Evolutionary conservation across 2,888 invertebrate species (phyloP).

Genomic region (Odontocerum albicorne): DNA sequence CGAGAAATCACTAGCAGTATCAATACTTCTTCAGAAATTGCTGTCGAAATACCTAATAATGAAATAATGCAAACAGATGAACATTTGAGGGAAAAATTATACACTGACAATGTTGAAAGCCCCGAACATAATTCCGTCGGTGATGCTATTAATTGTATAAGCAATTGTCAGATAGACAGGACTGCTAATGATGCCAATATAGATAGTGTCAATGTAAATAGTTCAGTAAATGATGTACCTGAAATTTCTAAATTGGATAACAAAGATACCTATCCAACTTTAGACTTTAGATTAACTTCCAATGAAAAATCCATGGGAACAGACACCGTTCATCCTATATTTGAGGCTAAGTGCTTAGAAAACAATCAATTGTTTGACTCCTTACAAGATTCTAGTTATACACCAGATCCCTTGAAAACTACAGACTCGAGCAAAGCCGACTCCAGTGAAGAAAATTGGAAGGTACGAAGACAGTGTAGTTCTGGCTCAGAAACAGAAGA

Average conservation of each 20-base stretch:
- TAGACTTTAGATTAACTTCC: slow-evolving; percentile 34
- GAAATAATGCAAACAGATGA: slow-evolving; percentile 7
- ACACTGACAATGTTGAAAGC: background rate
- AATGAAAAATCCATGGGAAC: slow-evolving; percentile 3
- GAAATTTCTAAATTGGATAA: slow-evolving; percentile 23
- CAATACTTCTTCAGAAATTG: background rate
- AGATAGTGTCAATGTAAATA: slow-evolving; percentile 26
- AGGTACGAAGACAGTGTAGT: slow-evolving; percentile 41
- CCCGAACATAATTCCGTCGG: slow-evolving; percentile 7
- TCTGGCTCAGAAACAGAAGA: slow-evolving; percentile 66
- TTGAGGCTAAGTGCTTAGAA: slow-evolving; percentile 19
- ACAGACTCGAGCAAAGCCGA: slow-evolving; percentile 9
- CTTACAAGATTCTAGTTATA: slow-evolving; percentile 34
- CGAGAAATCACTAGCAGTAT: slow-evolving; percentile 42
- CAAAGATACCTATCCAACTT: slow-evolving; percentile 28
- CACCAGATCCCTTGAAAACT: slow-evolving; percentile 19
- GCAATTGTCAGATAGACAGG: slow-evolving; percentile 11
- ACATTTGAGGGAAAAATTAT: slow-evolving; percentile 5
- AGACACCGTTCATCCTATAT: slow-evolving; percentile 23
- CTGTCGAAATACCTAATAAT: background rate
- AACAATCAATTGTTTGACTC: slow-evolving; percentile 32
- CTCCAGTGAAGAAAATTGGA: slow-evolving; percentile 23
- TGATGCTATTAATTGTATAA: slow-evolving; percentile 15
- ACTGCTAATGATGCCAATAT: slow-evolving; percentile 27
- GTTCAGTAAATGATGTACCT: slow-evolving; percentile 30